Percentiles rank a stretch among this genome's conserved stretches.
Evolutionary conservation across 1,140 invertebrate genomes (phyloP).

Genomic region (Hylaeus anthracinus): DNA sequence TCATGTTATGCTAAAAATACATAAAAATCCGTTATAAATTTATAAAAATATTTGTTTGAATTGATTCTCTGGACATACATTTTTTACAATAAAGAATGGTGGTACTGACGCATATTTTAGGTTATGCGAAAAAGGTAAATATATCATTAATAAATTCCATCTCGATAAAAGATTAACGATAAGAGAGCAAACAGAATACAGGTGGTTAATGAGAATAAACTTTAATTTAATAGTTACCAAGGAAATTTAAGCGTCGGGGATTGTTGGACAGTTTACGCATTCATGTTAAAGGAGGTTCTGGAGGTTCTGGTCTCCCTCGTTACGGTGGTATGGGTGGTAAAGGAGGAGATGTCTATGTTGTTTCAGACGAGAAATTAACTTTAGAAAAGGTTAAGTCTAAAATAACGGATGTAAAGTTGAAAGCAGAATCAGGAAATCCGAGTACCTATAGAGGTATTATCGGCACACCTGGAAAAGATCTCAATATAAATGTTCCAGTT

Average conservation of each 20-base stretch:
- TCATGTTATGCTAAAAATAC: constrained; percentile 1
- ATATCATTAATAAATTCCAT: neutral
- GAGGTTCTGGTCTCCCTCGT: constrained; percentile 88
- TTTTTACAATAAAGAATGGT: constrained; percentile 70
- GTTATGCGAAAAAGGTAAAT: constrained; percentile 63
- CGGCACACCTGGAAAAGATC: constrained; percentile 86
- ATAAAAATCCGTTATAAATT: neutral
- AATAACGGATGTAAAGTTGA: constrained; percentile 83
- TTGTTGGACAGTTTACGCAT: constrained; percentile 89
- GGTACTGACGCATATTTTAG: constrained; percentile 69
- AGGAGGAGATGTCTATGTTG: constrained; percentile 90
- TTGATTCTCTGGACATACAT: neutral
- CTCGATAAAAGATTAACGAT: neutral
- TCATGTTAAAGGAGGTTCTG: constrained; percentile 88
- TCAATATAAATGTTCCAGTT: constrained; percentile 87
- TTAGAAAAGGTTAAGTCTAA: constrained; percentile 82
- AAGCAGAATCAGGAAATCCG: constrained; percentile 85
- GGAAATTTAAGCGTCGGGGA: constrained; percentile 77
- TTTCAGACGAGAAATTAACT: constrained; percentile 84
- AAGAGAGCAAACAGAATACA: neutral
- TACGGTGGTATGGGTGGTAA: constrained; percentile 93
- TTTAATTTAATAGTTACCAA: constrained; percentile 54
- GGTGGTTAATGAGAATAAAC: neutral
- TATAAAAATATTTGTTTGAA: neutral
- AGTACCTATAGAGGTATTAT: constrained; percentile 88